These are phyloP conservation scores for Luffia ferchaultella DNA, from an alignment of 2,888 invertebrate species.

Conservation along the genomic window DNA sequence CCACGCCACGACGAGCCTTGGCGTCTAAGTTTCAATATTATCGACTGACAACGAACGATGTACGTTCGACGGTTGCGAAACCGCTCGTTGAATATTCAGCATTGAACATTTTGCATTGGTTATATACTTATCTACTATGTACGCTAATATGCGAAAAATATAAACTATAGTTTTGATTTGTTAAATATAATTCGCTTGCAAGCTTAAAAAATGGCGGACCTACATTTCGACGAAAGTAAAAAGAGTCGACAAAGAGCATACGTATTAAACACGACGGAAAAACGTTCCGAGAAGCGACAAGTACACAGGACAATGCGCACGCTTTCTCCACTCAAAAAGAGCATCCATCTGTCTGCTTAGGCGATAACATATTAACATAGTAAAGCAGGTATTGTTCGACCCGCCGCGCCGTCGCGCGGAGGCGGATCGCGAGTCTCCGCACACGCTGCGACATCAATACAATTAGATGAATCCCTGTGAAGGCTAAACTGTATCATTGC, in stretches of 20 bases:
- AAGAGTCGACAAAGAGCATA: not conserved
- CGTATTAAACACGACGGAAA: not conserved
- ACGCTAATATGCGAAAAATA: no score
- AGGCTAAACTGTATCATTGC: not conserved
- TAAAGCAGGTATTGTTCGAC: conserved; percentile 47
- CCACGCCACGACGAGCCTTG: conserved; percentile 30
- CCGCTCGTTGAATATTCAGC: not conserved
- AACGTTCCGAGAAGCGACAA: conserved; percentile 28
- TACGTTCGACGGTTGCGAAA: not conserved
- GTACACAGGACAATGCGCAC: conserved; percentile 41
- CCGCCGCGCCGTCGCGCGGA: conserved; percentile 24
- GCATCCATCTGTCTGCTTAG: conserved; percentile 33
- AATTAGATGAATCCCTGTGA: not conserved
- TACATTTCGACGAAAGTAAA: not conserved
- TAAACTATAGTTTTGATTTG: no score
- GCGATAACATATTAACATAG: conserved; percentile 55
- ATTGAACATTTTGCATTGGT: no score
- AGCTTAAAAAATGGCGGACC: no score
- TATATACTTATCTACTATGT: no score
- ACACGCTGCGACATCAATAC: not conserved
- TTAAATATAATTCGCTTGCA: no score
- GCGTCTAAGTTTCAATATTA: not conserved
- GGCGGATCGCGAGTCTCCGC: not conserved
- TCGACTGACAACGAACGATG: not conserved
- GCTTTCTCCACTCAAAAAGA: conserved; percentile 55